Evolutionary conservation across 1,140 invertebrate genomes (phyloP), one percentile per base, ranked within the genome.

Genomic region (Stegodyphus dumicola): DNA sequence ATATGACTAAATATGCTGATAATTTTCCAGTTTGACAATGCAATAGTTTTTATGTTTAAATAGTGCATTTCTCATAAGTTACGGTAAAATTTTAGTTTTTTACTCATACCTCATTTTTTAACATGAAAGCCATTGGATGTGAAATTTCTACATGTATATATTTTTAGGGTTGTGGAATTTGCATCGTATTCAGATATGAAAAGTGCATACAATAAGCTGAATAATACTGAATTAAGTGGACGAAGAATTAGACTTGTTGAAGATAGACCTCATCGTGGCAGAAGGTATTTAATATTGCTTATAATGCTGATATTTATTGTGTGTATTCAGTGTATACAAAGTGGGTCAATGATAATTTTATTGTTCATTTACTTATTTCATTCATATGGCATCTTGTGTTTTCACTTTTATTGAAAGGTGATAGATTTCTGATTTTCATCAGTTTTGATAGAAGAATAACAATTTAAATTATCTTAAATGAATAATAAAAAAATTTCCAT

Each of bases 141-240:
- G 1, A 33, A 1, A 33, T 33, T 33, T 33, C 33, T 33, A 33
- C 33, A 33, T 33, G 1, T 33, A 3, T 33, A 73, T 74, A 74
- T 74, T 92, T 93, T 17, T 90, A 97, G 97, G 69, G 96, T 98
- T 89, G 96, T 98, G 6, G 97, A 98, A 90, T 98, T 98, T 91
- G 95, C 96, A 52, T 95, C 95, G 0, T 94, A 95, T 89, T 94
- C 95, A 6, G 98, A 99, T 90, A 94, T 99, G 94, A 97, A 97
- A 90, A 96, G 95, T 88, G 98, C 98, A 2, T 93, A 99, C 85
- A 97, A 99, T 86, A 99, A 99, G 90, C 91, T 99, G 87, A 97
- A 99, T 91, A 96, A 96, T 87, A 97, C 97, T 7, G 98, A 99
- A 90, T 91, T 99, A 70, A 99, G 97, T 91, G 97, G 97, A 1